Evolutionary conservation across 1,140 invertebrate genomes (phyloP), one percentile per base, ranked within the genome.

Genomic region (Condylostylus longicornis): DNA sequence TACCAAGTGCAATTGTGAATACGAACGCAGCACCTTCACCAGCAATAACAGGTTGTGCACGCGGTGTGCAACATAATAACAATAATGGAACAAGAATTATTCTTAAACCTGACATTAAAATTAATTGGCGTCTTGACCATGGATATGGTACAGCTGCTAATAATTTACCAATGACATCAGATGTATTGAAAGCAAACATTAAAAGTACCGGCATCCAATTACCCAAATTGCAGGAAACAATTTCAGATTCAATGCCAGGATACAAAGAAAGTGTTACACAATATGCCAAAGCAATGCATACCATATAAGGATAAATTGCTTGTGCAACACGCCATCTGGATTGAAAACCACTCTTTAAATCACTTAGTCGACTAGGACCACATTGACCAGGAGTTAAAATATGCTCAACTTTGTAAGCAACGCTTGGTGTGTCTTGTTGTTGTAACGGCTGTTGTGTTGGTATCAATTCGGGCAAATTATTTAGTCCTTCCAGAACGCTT

Each of bases 181-280:
- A 77, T 2, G 77, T 67, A 51, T 91, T 91, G 49, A 91, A 91
- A 1, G 77, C 67, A 7, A 84, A 77, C 83, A 93, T 90, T 19
- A 93, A 63, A 12, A 90, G 67, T 2, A 91, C 83, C 0, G 86
- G 86, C 83, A 90, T 88, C 86, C 87, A 91, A 2, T 75, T 75
- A 6, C 74, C 73, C 18, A 86, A 74, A 15, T 69, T 70, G 48
- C 85, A 90, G 21, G 82, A 88, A 22, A 76, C 69, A 21, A 93
- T 79, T 61, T 91, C 85, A 0, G 84, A 85, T 38, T 84, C 74
- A 18, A 93, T 86, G 18, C 86, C 87, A 4, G 87, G 87, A 51
- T 91, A 93, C 2, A 91, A 64, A 39, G 79, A 84, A 1, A 90
- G 65, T 0, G 86, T 91, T 0, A 88, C 82, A 50, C 84, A 84